A percentile compares a stretch with the other conserved stretches of the same genome.
Conservation (phyloP, 35 echinoderm and acorn worm genomes). For the Patiria miniata region DNA sequence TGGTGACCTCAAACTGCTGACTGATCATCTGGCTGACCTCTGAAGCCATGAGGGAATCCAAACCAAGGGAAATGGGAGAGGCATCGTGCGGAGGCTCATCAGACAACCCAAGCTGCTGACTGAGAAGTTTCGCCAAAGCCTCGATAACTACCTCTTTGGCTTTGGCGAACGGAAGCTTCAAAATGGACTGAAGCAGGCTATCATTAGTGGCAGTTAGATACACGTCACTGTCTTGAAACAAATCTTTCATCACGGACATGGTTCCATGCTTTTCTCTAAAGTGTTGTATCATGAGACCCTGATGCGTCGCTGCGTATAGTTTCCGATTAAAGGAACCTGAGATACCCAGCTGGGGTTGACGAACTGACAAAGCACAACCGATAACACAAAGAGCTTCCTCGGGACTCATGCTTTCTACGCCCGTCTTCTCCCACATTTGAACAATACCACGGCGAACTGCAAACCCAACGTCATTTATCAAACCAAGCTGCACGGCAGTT, state of each 20-base stretch:
- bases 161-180: neutral
- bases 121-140: conserved; percentile 16
- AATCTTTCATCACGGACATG: conserved; percentile 46
- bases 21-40: conserved; percentile 42
- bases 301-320: conserved; percentile 21
- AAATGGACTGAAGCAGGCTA: neutral
- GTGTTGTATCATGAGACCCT: conserved; percentile 3
- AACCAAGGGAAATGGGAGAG: conserved; percentile 30
- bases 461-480: conserved; percentile 53
- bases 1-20: conserved; percentile 42
- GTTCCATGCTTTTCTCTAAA: neutral
- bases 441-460: conserved; percentile 39
- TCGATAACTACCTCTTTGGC: neutral
- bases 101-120: conserved; percentile 44
- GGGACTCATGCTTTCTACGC: conserved; percentile 42
- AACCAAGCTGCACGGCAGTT: conserved; percentile 47
- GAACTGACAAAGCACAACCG: conserved; percentile 7
- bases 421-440: conserved; percentile 23
- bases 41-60: conserved; percentile 66
- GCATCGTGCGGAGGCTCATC: conserved; percentile 37
- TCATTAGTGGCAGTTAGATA: neutral
- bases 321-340: neutral
- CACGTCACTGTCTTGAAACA: conserved; percentile 1
- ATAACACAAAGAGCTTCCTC: conserved; percentile 29
- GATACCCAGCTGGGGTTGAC: conserved; percentile 9